Evolutionary conservation across 2,797 vertebrate species (phyloP).

Genomic region (Muscicapa striata): DNA sequence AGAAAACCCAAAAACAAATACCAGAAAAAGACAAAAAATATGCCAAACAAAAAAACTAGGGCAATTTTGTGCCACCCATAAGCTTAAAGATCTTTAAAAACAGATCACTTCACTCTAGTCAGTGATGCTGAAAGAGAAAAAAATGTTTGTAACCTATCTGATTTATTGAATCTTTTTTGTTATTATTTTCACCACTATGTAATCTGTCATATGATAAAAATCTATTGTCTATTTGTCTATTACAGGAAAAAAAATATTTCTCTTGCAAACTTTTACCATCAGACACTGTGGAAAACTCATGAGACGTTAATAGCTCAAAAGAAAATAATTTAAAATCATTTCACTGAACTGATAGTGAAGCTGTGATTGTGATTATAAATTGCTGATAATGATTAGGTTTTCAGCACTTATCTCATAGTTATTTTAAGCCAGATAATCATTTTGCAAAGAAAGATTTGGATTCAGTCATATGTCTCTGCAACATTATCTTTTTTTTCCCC

Average conservation of each 20-base stretch:
- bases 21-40: neutral
- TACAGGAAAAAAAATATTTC: conserved; percentile 50
- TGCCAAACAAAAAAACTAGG: fast-evolving
- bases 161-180: neutral
- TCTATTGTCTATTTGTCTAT: conserved; percentile 37
- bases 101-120: neutral
- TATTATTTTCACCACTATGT: conserved; percentile 27
- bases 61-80: neutral
- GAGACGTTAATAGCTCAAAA: conserved; percentile 48
- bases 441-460: conserved; percentile 43
- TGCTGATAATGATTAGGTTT: conserved; percentile 41
- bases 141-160: neutral
- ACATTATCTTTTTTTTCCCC: conserved; percentile 4
- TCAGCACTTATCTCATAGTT: conserved; percentile 57
- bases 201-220: conserved; percentile 8
- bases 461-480: conserved; percentile 43
- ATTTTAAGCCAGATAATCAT: conserved; percentile 52
- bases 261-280: conserved; percentile 35
- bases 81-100: neutral
- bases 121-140: neutral
- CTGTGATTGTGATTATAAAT: conserved; percentile 49
- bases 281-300: conserved; percentile 38
- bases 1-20: neutral
- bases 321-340: conserved; percentile 64
- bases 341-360: conserved; percentile 40